Evolutionary conservation across 2,888 invertebrate species (phyloP).

Genomic region (Dolichopus griseipennis): DNA sequence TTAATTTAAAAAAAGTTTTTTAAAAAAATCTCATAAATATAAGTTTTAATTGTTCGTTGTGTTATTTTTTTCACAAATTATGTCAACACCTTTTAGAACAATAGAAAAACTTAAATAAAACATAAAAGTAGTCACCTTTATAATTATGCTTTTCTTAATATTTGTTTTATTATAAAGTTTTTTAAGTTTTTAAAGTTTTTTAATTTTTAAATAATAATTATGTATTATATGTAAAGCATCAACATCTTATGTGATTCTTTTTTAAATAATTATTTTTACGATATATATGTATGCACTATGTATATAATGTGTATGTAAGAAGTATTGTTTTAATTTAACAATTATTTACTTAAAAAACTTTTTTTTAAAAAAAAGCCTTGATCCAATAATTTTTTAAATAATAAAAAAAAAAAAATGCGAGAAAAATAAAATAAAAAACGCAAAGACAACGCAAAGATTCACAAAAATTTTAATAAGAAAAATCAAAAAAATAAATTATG

Average conservation of each 20-base stretch:
- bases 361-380: neutral
- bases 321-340: neutral
- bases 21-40: too few species aligned
- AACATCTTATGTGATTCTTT: neutral
- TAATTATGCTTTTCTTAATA: too few species aligned
- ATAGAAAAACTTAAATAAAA: neutral
- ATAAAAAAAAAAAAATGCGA: neutral
- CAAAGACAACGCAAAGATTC: too few species aligned
- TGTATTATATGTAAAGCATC: neutral
- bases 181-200: neutral
- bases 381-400: neutral
- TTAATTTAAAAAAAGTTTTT: too few species aligned
- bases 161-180: too few species aligned
- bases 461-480: too few species aligned
- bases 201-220: neutral
- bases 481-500: too few species aligned
- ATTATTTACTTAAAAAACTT: too few species aligned
- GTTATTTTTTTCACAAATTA: neutral
- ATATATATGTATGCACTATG: too few species aligned
- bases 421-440: neutral
- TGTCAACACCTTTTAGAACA: conserved; percentile 4
- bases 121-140: too few species aligned
- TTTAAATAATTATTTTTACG: too few species aligned
- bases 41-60: too few species aligned
- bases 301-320: neutral